Base-by-base conservation (phyloP, 2,797 vertebrate genomes). In the Thalassophryne amazonica region DNA sequence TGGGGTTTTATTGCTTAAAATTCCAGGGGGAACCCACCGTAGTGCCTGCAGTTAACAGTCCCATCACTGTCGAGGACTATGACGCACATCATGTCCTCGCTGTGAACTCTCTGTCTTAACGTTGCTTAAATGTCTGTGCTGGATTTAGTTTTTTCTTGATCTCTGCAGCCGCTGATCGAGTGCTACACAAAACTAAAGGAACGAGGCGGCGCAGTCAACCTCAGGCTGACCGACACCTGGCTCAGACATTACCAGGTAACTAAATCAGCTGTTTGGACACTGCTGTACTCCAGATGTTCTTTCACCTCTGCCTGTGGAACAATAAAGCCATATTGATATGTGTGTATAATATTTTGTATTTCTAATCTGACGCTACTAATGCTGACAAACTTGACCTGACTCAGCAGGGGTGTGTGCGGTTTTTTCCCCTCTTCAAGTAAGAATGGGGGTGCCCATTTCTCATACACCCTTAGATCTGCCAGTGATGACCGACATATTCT, bases 211-310 rank as follows among this genome's bases (percentile, higher is more conserved):
- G 88, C 94, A 1, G 80, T 98, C 59, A 94, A 91, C 84, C 89
- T 99, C 27, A 88, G 89, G 40, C 86, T 99, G 24, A 93, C 94
- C 3, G 95, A 99, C 83, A 95, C 94, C 15, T 99, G 97, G 97
- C 91, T 99, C 21, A 82, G 97, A 53, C 94, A 92, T 81, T 99
- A 99, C 61, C 97, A 99, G 96, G 97, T 99, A 85, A 55, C n/a
- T n/a, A n/a, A n/a, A n/a, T n/a, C n/a, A n/a, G n/a, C n/a, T n/a
- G n/a, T n/a, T n/a, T n/a, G n/a, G n/a, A n/a, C n/a, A n/a, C n/a
- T n/a, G n/a, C n/a, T n/a, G n/a, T n/a, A n/a, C n/a, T n/a, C n/a
- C n/a, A n/a, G n/a, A n/a, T n/a, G n/a, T n/a, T n/a, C n/a, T n/a
- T n/a, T n/a, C n/a, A n/a, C n/a, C n/a, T n/a, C n/a, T n/a, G n/a